phyloP scores from a whole-genome alignment of 2,888 invertebrate genomes.

The Caenorhabditis sinica region DNA sequence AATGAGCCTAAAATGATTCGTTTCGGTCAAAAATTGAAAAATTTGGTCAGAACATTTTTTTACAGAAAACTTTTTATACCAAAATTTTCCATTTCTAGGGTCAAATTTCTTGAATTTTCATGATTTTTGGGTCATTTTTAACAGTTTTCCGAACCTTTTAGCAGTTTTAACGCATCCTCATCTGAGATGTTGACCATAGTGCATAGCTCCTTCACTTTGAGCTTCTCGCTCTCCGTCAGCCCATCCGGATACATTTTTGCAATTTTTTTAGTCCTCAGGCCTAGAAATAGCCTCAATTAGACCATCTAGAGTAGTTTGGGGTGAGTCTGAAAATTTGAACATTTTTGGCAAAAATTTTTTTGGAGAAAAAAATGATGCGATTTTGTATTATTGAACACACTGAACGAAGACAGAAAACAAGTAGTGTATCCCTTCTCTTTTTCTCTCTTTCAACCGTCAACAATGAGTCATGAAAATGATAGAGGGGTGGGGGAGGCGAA shows the following conservation, averaged over 20 bases:
- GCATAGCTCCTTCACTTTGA: constrained; percentile 65
- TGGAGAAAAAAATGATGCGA: background rate
- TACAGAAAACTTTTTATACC: background rate
- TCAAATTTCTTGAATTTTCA: background rate
- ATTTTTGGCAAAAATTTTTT: constrained; percentile 1
- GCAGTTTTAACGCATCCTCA: constrained; percentile 55
- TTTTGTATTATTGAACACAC: constrained; percentile 7
- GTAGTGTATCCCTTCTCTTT: constrained; percentile 7
- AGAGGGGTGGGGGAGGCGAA: constrained; percentile 8
- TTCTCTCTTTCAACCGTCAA: constrained; percentile 23
- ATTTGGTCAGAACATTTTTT: too few relatives aligned
- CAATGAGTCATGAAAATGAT: constrained; percentile 46
- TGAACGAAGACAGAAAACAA: constrained; percentile 29
- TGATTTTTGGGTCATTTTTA: background rate
- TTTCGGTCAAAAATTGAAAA: background rate
- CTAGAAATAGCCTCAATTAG: too few relatives aligned
- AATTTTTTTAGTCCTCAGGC: background rate
- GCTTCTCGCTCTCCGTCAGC: constrained; percentile 56
- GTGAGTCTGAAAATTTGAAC: constrained; percentile 30
- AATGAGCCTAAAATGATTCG: too few relatives aligned
- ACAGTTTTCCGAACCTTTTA: constrained; percentile 39
- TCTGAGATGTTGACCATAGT: constrained; percentile 62
- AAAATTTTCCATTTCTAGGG: background rate
- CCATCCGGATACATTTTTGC: constrained; percentile 60
- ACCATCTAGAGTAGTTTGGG: constrained; percentile 45